A percentile compares a stretch with the other conserved stretches of the same genome.
These are phyloP conservation scores for Folsomia candida DNA, from an alignment of 2,888 invertebrate species.

Conservation along the genomic window DNA sequence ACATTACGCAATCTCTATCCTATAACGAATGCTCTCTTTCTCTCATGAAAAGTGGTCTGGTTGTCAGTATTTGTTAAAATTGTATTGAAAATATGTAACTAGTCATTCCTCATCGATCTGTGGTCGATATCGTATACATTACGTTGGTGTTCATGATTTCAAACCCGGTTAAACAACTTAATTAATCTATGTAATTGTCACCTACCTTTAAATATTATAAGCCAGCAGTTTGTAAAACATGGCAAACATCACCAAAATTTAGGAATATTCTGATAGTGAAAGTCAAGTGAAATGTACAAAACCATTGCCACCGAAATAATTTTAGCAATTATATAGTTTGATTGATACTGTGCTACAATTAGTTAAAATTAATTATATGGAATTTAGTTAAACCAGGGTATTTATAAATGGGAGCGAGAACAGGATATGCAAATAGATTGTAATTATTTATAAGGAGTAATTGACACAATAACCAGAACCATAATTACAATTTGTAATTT, in stretches of 20 bases:
- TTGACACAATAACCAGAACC: neutral
- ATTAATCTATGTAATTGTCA: neutral
- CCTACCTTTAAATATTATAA: neutral
- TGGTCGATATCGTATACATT: too few relatives aligned
- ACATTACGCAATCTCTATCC: neutral
- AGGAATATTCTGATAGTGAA: too few relatives aligned
- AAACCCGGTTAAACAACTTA: too few relatives aligned
- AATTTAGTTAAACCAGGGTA: too few relatives aligned
- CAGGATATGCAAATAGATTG: too few relatives aligned
- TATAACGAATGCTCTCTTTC: neutral
- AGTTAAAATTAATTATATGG: neutral
- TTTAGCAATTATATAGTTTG: neutral
- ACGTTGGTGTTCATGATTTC: neutral
- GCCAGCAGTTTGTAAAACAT: neutral
- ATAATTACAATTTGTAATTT: conserved; percentile 7
- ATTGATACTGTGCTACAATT: too few relatives aligned
- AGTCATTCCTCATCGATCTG: conserved; percentile 9
- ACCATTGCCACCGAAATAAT: neutral
- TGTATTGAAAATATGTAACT: neutral
- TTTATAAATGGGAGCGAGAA: too few relatives aligned
- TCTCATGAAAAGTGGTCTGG: neutral
- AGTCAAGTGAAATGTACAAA: too few relatives aligned
- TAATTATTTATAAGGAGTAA: too few relatives aligned
- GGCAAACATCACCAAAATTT: too few relatives aligned
- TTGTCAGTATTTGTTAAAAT: neutral